Conservation (phyloP, 2,888 invertebrate species). For the Cordilura impudica region DNA sequence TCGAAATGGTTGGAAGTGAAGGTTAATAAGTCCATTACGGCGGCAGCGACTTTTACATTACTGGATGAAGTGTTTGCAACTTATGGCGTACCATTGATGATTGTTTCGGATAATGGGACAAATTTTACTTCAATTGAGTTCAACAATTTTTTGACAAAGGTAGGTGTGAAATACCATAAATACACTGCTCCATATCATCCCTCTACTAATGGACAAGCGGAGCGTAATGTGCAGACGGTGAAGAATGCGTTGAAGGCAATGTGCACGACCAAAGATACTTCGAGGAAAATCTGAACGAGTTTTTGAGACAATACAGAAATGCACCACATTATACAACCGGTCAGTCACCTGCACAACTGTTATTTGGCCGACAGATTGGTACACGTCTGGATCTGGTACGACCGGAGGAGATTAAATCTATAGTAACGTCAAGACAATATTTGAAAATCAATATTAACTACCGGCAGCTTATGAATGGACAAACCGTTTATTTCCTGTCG, state of each 20-base stretch:
- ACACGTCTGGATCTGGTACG: constrained; percentile 43
- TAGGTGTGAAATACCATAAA: constrained; percentile 55
- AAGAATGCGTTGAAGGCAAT: background rate
- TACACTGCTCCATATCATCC: constrained; percentile 27
- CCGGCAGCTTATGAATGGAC: background rate
- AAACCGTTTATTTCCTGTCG: background rate
- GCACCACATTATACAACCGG: constrained; percentile 38
- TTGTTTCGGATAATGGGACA: constrained; percentile 66
- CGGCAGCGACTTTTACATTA: constrained; percentile 39
- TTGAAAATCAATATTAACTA: background rate
- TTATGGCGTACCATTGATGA: constrained; percentile 61
- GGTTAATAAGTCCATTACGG: background rate
- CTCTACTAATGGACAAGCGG: background rate
- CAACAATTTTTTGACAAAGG: constrained; percentile 27
- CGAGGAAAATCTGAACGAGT: constrained; percentile 35
- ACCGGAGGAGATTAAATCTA: constrained; percentile 14
- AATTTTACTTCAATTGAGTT: constrained; percentile 46
- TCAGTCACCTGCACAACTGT: constrained; percentile 39
- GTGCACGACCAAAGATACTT: background rate
- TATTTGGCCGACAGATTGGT: constrained; percentile 37
- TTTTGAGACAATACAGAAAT: constrained; percentile 25
- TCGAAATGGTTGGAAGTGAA: constrained; percentile 21
- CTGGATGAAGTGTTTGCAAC: constrained; percentile 62
- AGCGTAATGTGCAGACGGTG: background rate
- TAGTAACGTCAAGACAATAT: background rate